Percentiles rank a stretch among this genome's conserved stretches.
Evolutionary conservation across 2,888 invertebrate species (phyloP).

Genomic region (Craniophora ligustri): DNA sequence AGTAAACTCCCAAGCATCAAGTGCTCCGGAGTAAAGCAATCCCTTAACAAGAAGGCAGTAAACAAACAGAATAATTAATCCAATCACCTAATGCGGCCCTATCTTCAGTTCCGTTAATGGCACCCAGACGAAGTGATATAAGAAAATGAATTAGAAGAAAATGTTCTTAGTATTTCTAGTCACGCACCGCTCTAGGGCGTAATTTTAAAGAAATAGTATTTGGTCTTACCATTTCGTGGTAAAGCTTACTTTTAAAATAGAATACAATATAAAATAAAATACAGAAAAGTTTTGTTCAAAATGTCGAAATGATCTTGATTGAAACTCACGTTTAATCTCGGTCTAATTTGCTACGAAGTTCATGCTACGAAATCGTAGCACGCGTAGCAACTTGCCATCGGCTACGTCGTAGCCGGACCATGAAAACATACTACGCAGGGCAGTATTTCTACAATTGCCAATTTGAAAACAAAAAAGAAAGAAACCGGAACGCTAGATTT

Average conservation of each 20-base stretch:
- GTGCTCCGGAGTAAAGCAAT: background rate
- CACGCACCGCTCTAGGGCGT: constrained; percentile 12
- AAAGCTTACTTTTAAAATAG: too few relatives aligned
- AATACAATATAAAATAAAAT: too few relatives aligned
- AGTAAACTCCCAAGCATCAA: background rate
- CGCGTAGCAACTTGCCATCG: constrained; percentile 6
- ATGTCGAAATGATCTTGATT: background rate
- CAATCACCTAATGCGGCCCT: constrained; percentile 25
- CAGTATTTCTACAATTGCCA: background rate
- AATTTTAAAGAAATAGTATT: constrained; percentile 20
- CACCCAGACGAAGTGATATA: constrained; percentile 9
- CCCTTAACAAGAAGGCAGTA: constrained; percentile 1
- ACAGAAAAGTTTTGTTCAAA: too few relatives aligned
- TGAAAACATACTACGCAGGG: background rate
- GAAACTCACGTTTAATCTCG: too few relatives aligned
- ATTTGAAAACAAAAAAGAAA: background rate
- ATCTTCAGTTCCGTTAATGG: constrained; percentile 5
- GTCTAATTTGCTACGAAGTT: background rate
- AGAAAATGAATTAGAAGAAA: constrained; percentile 27
- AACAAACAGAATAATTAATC: constrained; percentile 38
- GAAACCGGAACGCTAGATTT: background rate
- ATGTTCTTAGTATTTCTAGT: constrained; percentile 1
- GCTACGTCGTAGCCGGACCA: constrained; percentile 30
- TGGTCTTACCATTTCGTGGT: too few relatives aligned
- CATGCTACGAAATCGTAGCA: constrained; percentile 23